A percentile compares a stretch with the other conserved stretches of the same genome.
Conservation (phyloP, 2,888 invertebrate species). For the Cloeon dipterum region DNA sequence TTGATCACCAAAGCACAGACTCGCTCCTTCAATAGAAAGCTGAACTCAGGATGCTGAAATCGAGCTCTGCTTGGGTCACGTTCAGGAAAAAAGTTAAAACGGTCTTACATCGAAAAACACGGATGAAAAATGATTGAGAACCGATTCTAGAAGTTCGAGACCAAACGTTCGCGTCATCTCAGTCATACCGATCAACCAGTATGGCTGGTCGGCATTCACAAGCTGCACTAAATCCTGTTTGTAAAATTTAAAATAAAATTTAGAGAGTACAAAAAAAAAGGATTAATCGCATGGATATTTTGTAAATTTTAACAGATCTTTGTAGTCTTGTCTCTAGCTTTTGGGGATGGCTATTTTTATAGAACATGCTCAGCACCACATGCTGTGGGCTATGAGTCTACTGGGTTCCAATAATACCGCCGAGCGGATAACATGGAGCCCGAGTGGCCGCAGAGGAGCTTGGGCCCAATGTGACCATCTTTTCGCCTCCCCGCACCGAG, state of each 20-base stretch:
- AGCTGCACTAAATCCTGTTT: conserved; percentile 90
- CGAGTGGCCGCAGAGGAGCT: too few species aligned
- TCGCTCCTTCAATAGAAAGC: conserved; percentile 81
- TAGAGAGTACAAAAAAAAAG: too few species aligned
- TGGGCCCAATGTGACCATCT: too few species aligned
- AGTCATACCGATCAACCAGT: conserved; percentile 86
- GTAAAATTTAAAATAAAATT: background rate
- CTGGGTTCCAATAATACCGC: too few species aligned
- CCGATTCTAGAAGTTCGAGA: conserved; percentile 80
- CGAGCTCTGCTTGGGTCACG: conserved; percentile 2
- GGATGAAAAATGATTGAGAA: conserved; percentile 63
- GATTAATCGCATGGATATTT: conserved; percentile 4
- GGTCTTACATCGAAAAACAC: conserved; percentile 55
- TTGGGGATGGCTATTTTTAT: too few species aligned
- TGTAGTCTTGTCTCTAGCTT: too few species aligned
- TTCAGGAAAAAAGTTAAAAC: conserved; percentile 2
- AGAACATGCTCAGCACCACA: too few species aligned
- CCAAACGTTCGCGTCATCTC: conserved; percentile 97
- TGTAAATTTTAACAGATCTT: background rate
- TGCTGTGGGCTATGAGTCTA: too few species aligned
- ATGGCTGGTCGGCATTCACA: conserved; percentile 88
- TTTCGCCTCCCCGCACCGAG: too few species aligned
- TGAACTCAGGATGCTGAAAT: conserved; percentile 71
- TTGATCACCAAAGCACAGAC: conserved; percentile 97
- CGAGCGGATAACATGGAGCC: too few species aligned